These are phyloP conservation scores for Drosophila quinaria DNA, from an alignment of 2,888 invertebrate genomes.

Conservation along the genomic window DNA sequence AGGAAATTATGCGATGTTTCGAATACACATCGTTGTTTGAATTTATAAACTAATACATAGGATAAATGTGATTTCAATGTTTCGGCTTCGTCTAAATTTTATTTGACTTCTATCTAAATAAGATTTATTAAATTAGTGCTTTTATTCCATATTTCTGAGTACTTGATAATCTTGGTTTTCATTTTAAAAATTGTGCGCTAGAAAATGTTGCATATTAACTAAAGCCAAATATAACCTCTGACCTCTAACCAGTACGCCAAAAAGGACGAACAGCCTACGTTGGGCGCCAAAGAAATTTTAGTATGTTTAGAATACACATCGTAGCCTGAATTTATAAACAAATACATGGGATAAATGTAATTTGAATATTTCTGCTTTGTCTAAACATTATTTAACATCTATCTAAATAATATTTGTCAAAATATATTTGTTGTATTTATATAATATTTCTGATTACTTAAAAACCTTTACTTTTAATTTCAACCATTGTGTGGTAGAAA, in stretches of 20 bases:
- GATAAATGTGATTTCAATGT: not conserved
- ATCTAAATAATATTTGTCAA: not conserved
- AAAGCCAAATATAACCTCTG: constrained; percentile 18
- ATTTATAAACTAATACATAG: not conserved
- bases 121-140: no score
- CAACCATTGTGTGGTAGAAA: not conserved
- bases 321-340: no score
- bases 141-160: not conserved
- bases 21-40: not conserved
- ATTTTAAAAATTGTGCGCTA: no score
- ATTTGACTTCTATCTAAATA: no score
- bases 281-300: not conserved
- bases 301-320: not conserved
- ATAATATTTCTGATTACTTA: constrained; percentile 18
- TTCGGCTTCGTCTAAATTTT: not conserved
- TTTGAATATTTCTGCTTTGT: not conserved
- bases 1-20: not conserved
- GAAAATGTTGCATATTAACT: no score
- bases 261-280: not conserved
- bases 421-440: not conserved
- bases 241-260: no score
- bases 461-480: no score
- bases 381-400: not conserved
- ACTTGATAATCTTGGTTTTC: not conserved
- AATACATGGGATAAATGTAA: no score